Percentiles rank a stretch among this genome's conserved stretches.
phyloP scores from a whole-genome alignment of 2,888 invertebrate genomes.

The Drosophila subsilvestris region DNA sequence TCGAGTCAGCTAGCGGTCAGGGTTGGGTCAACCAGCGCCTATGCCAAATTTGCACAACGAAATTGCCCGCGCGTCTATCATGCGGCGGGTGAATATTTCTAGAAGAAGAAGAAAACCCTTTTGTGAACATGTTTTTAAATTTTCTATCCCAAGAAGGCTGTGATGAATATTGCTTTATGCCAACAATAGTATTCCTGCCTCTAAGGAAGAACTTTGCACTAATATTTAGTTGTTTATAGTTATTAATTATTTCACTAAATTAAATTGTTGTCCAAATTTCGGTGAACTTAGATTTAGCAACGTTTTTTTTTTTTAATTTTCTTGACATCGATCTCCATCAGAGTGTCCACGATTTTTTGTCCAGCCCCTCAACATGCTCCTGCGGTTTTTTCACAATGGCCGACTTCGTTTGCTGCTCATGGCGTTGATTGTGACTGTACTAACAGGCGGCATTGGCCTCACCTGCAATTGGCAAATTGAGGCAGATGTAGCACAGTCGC shows the following conservation, averaged over 20 bases:
- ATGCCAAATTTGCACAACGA: constrained; percentile 79
- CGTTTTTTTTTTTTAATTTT: too few species aligned
- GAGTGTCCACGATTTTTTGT: too few species aligned
- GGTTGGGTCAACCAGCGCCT: constrained; percentile 81
- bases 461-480: not conserved
- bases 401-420: not conserved
- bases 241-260: not conserved
- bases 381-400: not conserved
- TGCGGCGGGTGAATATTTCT: constrained; percentile 80
- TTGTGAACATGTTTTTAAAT: not conserved
- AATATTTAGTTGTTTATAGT: too few species aligned
- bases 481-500: not conserved
- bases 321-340: too few species aligned
- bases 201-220: not conserved
- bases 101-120: constrained; percentile 19
- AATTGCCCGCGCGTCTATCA: constrained; percentile 82
- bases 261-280: not conserved
- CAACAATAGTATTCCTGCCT: not conserved
- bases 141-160: not conserved
- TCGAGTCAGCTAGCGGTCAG: constrained; percentile 68
- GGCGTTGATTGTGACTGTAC: not conserved
- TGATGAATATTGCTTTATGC: not conserved
- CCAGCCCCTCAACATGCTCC: not conserved
- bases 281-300: not conserved
- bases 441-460: not conserved